These are phyloP conservation scores for Hartigia nigra DNA, from an alignment of 2,888 invertebrate species.

Conservation along the genomic window DNA sequence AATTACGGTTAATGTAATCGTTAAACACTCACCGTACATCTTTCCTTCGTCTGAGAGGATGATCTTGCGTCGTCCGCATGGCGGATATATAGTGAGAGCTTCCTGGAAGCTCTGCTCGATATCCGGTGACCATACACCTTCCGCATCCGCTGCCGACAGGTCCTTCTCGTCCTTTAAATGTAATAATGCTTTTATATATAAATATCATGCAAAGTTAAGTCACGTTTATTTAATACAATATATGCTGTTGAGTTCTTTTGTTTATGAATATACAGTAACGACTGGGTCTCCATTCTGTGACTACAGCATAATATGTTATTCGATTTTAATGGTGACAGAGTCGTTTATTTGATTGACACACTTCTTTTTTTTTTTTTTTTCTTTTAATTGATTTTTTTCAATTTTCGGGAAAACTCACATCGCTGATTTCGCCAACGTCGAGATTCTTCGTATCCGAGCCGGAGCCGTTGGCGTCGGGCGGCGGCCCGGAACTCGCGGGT, in stretches of 20 bases:
- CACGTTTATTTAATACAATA: too few species aligned
- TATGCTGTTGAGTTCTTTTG: too few species aligned
- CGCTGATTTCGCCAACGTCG: constrained; percentile 93
- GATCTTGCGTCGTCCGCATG: constrained; percentile 99
- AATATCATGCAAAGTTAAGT: constrained; percentile 14
- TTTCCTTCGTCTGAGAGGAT: constrained; percentile 99
- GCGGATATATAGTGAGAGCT: constrained; percentile 99
- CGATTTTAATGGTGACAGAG: too few species aligned
- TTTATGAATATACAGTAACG: too few species aligned
- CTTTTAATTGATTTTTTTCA: too few species aligned
- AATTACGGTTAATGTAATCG: neutral
- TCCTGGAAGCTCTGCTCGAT: constrained; percentile 99
- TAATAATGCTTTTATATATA: neutral
- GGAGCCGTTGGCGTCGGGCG: constrained; percentile 92
- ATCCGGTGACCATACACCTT: constrained; percentile 99
- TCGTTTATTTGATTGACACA: neutral
- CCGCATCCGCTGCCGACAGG: constrained; percentile 96
- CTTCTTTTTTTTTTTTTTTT: constrained; percentile 8
- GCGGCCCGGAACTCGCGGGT: constrained; percentile 86
- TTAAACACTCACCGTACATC: constrained; percentile 96
- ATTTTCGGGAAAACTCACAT: constrained; percentile 70
- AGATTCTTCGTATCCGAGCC: constrained; percentile 91
- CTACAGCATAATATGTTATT: too few species aligned
- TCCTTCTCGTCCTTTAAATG: constrained; percentile 82
- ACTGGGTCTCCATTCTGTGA: too few species aligned